Conservation (phyloP, 2,888 invertebrate species). For the Ormyrus thymus region DNA sequence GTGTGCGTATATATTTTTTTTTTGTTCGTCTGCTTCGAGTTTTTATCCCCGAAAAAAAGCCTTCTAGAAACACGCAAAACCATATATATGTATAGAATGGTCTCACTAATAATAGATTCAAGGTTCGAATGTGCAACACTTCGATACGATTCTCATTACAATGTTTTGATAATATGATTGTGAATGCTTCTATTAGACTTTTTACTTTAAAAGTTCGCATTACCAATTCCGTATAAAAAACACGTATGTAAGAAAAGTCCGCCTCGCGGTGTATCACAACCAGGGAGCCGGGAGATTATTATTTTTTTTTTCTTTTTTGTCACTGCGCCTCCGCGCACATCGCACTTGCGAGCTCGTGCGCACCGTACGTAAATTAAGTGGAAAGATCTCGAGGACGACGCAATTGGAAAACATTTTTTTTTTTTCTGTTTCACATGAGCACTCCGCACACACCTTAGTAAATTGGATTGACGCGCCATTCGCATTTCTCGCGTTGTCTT, state of each 20-base stretch:
- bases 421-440: conserved; percentile 11
- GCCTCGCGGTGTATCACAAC: conserved; percentile 55
- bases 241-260: conserved; percentile 46
- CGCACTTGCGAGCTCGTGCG: conserved; percentile 39
- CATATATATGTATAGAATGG: conserved; percentile 4
- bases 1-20: conserved; percentile 52
- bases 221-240: conserved; percentile 49
- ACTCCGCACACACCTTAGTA: conserved; percentile 46
- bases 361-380: conserved; percentile 51
- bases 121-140: not conserved
- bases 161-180: conserved; percentile 28
- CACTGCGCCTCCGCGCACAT: conserved; percentile 31
- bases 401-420: conserved; percentile 26
- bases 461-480: conserved; percentile 22
- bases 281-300: conserved; percentile 45
- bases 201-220: conserved; percentile 40
- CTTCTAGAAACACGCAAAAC: conserved; percentile 52
- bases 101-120: conserved; percentile 12
- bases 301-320: not conserved
- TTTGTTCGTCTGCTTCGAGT: conserved; percentile 20
- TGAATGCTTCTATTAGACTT: conserved; percentile 50
- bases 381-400: conserved; percentile 41
- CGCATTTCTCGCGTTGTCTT: conserved; percentile 47
- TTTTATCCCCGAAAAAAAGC: conserved; percentile 32
- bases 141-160: conserved; percentile 5